These are phyloP conservation scores for Isotomurus palustris DNA, from an alignment of 2,888 invertebrate species.

Conservation along the genomic window DNA sequence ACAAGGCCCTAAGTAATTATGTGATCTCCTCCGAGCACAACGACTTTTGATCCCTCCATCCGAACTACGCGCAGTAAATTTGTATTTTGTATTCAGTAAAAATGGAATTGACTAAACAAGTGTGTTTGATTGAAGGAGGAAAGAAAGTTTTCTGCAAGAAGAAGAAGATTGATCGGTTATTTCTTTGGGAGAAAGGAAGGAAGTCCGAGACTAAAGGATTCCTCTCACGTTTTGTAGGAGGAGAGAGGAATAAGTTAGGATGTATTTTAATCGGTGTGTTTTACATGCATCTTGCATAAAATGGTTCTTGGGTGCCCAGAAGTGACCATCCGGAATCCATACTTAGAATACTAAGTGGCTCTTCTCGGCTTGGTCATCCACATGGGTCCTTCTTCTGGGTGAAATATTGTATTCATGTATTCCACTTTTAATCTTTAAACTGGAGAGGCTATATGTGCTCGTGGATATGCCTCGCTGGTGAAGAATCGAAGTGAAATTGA, in stretches of 20 bases:
- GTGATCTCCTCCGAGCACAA: too few species aligned
- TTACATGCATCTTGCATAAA: slow-evolving; percentile 48
- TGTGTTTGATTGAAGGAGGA: slow-evolving; percentile 2
- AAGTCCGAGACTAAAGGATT: slow-evolving; percentile 29
- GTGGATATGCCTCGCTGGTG: background rate
- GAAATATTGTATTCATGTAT: slow-evolving; percentile 8
- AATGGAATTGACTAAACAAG: too few species aligned
- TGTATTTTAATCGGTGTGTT: slow-evolving; percentile 47
- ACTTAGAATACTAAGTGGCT: slow-evolving; percentile 46
- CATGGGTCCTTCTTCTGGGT: background rate
- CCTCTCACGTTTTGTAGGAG: slow-evolving; percentile 42
- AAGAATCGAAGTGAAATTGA: background rate
- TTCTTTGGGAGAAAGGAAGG: slow-evolving; percentile 10
- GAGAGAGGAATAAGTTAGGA: slow-evolving; percentile 41
- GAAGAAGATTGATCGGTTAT: slow-evolving; percentile 27
- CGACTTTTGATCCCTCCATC: too few species aligned
- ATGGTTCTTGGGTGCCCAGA: slow-evolving; percentile 45
- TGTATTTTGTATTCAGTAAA: too few species aligned
- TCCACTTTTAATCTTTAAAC: slow-evolving; percentile 1
- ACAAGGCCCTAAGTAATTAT: too few species aligned
- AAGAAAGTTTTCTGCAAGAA: slow-evolving; percentile 6
- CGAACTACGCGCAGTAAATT: too few species aligned
- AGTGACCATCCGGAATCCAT: slow-evolving; percentile 44
- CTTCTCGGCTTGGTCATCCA: background rate
- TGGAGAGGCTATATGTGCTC: too few species aligned